Evolutionary conservation across 2,113 vertebrate genomes (phyloP).

Genomic region (Oxygymnocypris stewartii): DNA sequence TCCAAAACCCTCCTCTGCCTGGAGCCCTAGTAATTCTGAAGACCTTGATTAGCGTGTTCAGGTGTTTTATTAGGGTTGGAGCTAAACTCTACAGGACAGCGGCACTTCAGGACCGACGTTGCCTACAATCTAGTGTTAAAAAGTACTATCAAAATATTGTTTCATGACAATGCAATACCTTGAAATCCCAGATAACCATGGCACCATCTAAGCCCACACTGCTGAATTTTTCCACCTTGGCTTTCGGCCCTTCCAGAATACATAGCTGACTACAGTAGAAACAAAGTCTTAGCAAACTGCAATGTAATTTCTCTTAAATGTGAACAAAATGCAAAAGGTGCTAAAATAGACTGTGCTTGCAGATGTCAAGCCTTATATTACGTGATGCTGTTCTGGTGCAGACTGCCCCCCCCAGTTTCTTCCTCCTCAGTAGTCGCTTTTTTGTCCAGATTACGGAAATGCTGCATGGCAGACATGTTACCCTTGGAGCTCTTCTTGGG

Average conservation of each 20-base stretch:
- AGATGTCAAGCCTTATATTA: conserved; percentile 41
- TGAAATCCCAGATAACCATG: conserved; percentile 76
- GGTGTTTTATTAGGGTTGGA: too few relatives aligned
- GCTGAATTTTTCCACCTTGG: conserved; percentile 73
- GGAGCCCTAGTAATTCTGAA: too few relatives aligned
- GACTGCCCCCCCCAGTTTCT: conserved; percentile 63
- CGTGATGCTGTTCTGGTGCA: conserved; percentile 78
- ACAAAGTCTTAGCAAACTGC: conserved; percentile 2
- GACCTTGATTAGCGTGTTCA: too few relatives aligned
- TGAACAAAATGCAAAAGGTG: background rate
- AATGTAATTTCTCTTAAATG: background rate
- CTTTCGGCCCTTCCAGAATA: conserved; percentile 63
- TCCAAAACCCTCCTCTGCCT: too few relatives aligned
- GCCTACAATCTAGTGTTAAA: background rate
- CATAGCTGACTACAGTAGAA: conserved; percentile 66
- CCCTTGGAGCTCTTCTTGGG: conserved; percentile 72
- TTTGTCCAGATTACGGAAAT: conserved; percentile 80
- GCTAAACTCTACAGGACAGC: too few relatives aligned
- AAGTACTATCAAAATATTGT: background rate
- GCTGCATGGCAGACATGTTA: conserved; percentile 76
- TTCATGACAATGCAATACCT: conserved; percentile 62
- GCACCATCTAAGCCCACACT: conserved; percentile 77
- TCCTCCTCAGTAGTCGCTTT: conserved; percentile 72
- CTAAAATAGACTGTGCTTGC: background rate
- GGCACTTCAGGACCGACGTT: too few relatives aligned